Base-by-base conservation (phyloP, 2,888 invertebrate species). In the Crematogaster levior region DNA sequence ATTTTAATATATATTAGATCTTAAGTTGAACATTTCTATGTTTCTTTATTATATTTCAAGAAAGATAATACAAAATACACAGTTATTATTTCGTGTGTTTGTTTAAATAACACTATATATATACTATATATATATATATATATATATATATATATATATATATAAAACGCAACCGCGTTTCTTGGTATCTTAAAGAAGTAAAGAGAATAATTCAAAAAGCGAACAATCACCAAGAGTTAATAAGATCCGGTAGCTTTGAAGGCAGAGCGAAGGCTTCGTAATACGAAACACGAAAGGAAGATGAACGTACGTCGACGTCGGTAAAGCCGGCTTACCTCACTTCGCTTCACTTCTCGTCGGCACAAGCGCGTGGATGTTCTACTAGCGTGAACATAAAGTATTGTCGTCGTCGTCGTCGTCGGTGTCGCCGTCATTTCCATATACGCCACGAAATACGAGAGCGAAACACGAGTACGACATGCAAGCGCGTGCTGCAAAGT, bases 251-350 rank as follows among this genome's bases (percentile, higher is more conserved):
- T 63, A 34, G 40, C 46, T 63, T 74, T 24, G 63, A 34, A 73
- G 4, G 30, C 21, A 46, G 10, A 5, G 30, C 37, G n/a, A 24
- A 37, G 24, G n/a, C 24, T 75, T 61, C 12, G 48, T 40, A 66
- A 65, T 27, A n/a, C 5, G 66, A 75, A 37, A 24, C 37, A 7
- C 48, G 37, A 75, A 66, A 37, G 34, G 65, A 66, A 66, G 66
- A 37, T 51, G 48, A 51, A 40, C 37, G 48, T 48, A 65, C 24
- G 51, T 65, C 27, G 27, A 60, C 15, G n/a, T 51, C 27, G 51
- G n/a, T 37, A 40, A 74, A 75, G 66, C 51, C 75, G 75, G n/a
- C 66, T 74, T 61, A 72, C n/a, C n/a, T 72, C n/a, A 58, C 40
- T 53, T 61, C 30, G 30, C 21, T 46, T 61, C 61, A 30, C 73